phyloP scores from a whole-genome alignment of 2,888 invertebrate species.

The Chalcis sispes region DNA sequence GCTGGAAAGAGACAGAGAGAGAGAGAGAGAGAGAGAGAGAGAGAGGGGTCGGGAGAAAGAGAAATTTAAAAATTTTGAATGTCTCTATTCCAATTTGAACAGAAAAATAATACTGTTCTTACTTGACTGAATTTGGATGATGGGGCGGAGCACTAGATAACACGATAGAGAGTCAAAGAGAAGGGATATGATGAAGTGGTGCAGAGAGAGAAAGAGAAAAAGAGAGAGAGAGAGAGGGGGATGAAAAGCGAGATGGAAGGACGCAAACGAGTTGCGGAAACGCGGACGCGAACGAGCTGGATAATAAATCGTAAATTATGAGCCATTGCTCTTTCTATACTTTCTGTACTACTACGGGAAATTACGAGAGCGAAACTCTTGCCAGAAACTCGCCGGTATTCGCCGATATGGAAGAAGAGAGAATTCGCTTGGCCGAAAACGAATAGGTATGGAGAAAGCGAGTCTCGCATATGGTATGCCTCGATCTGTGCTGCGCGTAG shows the following conservation, averaged over 20 bases:
- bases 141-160: no score
- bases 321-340: slow-evolving; percentile 40
- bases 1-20: no score
- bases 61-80: no score
- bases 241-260: background rate
- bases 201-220: background rate
- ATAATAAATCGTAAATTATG: slow-evolving; percentile 53
- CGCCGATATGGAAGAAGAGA: background rate
- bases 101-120: no score
- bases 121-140: no score
- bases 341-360: background rate
- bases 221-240: background rate
- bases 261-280: slow-evolving; percentile 2
- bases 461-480: slow-evolving; percentile 27
- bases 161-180: no score
- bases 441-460: slow-evolving; percentile 18
- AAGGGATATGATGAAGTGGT: no score
- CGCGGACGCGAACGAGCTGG: slow-evolving; percentile 39
- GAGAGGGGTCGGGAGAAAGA: no score
- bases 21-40: no score
- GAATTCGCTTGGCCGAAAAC: slow-evolving; percentile 26
- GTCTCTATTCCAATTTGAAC: no score
- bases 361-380: slow-evolving; percentile 17
- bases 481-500: no score
- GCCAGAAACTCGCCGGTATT: slow-evolving; percentile 22